Percentiles rank a stretch among this genome's conserved stretches.
phyloP scores from a whole-genome alignment of 2,113 vertebrate species.

The Indicator indicator region DNA sequence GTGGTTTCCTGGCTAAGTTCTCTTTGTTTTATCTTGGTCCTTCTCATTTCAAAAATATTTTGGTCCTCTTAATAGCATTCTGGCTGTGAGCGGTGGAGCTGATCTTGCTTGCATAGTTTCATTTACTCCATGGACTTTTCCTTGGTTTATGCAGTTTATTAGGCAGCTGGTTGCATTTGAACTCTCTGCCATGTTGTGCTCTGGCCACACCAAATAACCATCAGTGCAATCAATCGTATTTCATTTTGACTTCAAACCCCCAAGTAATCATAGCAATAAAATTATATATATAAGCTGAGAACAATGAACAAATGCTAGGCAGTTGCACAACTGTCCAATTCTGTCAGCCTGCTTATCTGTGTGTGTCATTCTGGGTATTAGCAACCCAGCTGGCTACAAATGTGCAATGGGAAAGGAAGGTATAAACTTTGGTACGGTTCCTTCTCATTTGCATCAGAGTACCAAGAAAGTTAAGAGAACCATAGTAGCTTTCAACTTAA shows the following conservation, averaged over 20 bases:
- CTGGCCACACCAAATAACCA: background rate
- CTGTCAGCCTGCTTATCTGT: background rate
- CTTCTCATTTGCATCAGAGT: background rate
- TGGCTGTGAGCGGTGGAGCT: background rate
- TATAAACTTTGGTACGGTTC: background rate
- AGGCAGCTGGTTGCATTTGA: background rate
- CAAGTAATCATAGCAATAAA: background rate
- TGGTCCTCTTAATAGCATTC: background rate
- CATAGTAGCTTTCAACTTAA: background rate
- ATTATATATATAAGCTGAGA: background rate
- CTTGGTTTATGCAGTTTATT: background rate
- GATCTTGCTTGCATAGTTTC: background rate
- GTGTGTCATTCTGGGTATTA: background rate
- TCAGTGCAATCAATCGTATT: background rate
- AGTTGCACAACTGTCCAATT: background rate
- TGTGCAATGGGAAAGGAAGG: background rate
- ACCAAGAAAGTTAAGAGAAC: background rate
- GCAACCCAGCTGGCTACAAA: background rate
- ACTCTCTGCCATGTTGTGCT: background rate
- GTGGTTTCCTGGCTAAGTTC: slow-evolving; percentile 30
- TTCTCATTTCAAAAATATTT: slow-evolving; percentile 40
- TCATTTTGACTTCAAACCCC: background rate
- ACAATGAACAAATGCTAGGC: background rate
- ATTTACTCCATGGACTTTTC: background rate
- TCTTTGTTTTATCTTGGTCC: slow-evolving; percentile 8